phyloP scores from a whole-genome alignment of 30 jellyfish, hydroid and myxozoan genomes.

The Turritopsis rubra region DNA sequence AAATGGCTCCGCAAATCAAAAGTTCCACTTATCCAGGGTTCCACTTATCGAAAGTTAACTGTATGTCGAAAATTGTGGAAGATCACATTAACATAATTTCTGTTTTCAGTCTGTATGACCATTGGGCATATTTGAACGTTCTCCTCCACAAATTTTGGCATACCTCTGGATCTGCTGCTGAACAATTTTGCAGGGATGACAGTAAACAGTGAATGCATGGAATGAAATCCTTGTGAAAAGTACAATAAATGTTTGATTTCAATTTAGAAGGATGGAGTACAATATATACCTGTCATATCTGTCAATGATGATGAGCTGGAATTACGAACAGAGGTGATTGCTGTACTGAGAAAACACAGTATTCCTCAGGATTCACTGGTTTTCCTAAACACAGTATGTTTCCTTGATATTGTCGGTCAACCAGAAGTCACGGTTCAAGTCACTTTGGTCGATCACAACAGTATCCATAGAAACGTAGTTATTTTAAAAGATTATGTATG shows the following conservation, averaged over 20 bases:
- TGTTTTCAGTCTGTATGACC: too few relatives aligned
- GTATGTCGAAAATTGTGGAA: too few relatives aligned
- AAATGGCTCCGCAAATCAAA: too few relatives aligned
- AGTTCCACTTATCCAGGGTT: too few relatives aligned
- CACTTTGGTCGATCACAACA: slow-evolving; percentile 73
- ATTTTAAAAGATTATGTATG: background rate
- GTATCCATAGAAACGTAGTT: slow-evolving; percentile 43
- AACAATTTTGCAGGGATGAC: too few relatives aligned
- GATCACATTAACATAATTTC: too few relatives aligned
- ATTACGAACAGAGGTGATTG: slow-evolving; percentile 49
- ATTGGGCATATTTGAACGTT: too few relatives aligned
- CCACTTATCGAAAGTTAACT: too few relatives aligned
- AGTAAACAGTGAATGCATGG: background rate
- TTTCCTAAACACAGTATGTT: slow-evolving; percentile 25
- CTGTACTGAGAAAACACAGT: slow-evolving; percentile 21
- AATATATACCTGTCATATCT: slow-evolving; percentile 43
- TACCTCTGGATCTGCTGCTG: too few relatives aligned
- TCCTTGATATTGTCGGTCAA: background rate
- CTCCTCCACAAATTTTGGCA: too few relatives aligned
- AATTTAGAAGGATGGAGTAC: background rate
- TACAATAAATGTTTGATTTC: background rate
- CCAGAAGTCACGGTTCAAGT: slow-evolving; percentile 10
- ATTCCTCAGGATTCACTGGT: slow-evolving; percentile 12
- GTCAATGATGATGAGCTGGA: slow-evolving; percentile 41
- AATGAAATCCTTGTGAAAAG: background rate